Percentiles rank a stretch among this genome's conserved stretches.
Conservation (phyloP, 2,113 vertebrate genomes). For the Probosciger aterrimus region DNA sequence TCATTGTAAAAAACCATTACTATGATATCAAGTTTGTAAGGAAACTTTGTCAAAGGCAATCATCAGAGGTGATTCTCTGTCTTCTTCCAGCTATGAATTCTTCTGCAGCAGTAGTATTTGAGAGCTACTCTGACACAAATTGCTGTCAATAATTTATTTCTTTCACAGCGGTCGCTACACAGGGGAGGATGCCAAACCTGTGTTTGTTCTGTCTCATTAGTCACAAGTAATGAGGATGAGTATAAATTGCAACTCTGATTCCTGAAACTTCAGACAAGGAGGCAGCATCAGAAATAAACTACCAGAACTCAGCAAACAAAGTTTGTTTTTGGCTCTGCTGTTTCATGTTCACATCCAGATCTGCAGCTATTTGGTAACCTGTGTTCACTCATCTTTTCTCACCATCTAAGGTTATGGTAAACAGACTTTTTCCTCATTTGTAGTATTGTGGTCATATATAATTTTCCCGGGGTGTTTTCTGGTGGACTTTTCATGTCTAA, state of each 20-base stretch:
- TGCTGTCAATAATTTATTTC: not conserved
- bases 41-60: not conserved
- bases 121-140: not conserved
- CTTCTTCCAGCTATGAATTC: not conserved
- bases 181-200: not conserved
- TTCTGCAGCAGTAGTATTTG: not conserved
- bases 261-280: not conserved
- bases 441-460: not conserved
- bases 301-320: not conserved
- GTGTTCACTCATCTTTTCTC: not conserved
- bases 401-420: not conserved
- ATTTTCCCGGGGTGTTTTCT: not conserved
- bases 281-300: not conserved
- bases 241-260: not conserved
- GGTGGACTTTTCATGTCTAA: not conserved
- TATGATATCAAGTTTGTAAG: not conserved
- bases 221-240: not conserved
- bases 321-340: accelerated
- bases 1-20: not conserved
- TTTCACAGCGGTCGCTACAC: not conserved
- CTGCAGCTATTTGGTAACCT: not conserved
- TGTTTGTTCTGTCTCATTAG: not conserved
- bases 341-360: not conserved
- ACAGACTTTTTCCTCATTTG: not conserved
- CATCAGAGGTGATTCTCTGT: not conserved